Evolutionary conservation across 2,113 vertebrate genomes (phyloP).

Genomic region (Emydura subglobosa): DNA sequence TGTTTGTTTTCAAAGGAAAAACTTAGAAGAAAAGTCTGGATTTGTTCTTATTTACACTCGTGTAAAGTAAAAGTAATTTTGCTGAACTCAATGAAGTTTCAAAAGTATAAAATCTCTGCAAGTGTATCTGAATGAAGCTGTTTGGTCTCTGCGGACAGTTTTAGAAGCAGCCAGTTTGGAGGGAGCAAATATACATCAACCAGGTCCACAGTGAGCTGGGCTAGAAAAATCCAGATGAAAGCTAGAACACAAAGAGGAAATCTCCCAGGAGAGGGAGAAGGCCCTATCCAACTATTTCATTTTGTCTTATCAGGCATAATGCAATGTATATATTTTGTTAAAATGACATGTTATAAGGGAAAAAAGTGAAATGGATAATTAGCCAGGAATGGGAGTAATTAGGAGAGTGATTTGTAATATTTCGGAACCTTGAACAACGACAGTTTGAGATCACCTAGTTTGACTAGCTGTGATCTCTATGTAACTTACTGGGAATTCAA

Average conservation of each 20-base stretch:
- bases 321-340: too few species aligned
- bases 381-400: background rate
- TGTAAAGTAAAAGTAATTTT: background rate
- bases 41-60: background rate
- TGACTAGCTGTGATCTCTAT: background rate
- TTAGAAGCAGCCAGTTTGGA: background rate
- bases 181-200: background rate
- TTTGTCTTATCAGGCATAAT: too few species aligned
- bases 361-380: background rate
- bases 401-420: background rate
- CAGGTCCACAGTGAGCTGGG: background rate
- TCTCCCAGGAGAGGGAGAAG: too few species aligned
- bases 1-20: background rate
- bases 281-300: too few species aligned
- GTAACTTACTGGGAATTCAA: background rate
- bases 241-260: background rate
- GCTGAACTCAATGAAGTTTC: background rate
- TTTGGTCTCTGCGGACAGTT: background rate
- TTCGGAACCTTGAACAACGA: background rate
- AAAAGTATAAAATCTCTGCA: background rate
- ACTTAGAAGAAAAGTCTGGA: background rate
- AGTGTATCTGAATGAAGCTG: background rate
- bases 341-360: too few species aligned
- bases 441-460: background rate
- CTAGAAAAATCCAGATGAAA: background rate